phyloP scores from a whole-genome alignment of 2,113 vertebrate genomes.

The Salvelinus fontinalis region DNA sequence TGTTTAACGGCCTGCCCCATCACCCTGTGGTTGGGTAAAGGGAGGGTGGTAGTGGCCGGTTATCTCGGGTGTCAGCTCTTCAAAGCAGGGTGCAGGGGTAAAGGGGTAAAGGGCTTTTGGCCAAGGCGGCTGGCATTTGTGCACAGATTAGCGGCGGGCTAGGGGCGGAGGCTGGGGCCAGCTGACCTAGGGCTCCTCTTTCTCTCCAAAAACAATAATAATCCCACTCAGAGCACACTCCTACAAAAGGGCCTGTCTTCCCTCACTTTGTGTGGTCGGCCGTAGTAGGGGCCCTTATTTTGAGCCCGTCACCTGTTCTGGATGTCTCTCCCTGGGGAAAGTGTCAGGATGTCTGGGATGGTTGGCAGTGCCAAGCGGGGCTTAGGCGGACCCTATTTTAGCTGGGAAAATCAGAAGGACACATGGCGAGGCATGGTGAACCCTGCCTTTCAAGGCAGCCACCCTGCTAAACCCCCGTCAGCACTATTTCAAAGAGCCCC shows the following conservation, averaged over 20 bases:
- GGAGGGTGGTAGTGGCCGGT: constrained; percentile 41
- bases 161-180: constrained; percentile 66
- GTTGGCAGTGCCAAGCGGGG: constrained; percentile 79
- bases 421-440: constrained; percentile 73
- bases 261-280: constrained; percentile 71
- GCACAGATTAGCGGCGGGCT: constrained; percentile 72
- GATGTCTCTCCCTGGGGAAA: constrained; percentile 76
- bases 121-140: constrained; percentile 74
- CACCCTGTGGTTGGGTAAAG: constrained; percentile 33
- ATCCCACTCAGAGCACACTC: constrained; percentile 67
- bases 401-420: constrained; percentile 81
- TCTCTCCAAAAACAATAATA: constrained; percentile 84
- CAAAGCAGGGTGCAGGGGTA: constrained; percentile 69
- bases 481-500: constrained; percentile 75
- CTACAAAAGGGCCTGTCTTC: constrained; percentile 79
- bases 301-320: constrained; percentile 80
- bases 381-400: constrained; percentile 81
- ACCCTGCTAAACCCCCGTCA: constrained; percentile 70
- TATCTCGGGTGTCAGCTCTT: constrained; percentile 77
- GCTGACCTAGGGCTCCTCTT: constrained; percentile 78
- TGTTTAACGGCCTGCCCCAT: constrained; percentile 57
- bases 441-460: constrained; percentile 78
- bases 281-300: constrained; percentile 71
- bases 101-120: constrained; percentile 68
- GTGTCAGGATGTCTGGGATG: constrained; percentile 83